These are phyloP conservation scores for Diplazon laetatorius DNA, from an alignment of 2,888 invertebrate species.

Conservation along the genomic window DNA sequence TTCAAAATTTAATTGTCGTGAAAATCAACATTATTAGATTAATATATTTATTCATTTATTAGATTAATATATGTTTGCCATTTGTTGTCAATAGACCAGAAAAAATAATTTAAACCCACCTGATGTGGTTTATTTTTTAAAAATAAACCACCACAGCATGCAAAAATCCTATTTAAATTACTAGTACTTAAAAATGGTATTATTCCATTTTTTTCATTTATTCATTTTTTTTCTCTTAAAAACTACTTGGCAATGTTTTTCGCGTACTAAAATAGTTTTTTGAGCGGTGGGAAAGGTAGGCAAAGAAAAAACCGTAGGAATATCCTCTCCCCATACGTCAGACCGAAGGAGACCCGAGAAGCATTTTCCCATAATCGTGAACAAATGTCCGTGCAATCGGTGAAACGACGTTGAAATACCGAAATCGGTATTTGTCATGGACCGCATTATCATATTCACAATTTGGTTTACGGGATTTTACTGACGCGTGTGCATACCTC, in stretches of 20 bases:
- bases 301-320: slow-evolving; percentile 65
- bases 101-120: too few relatives aligned
- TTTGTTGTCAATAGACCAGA: too few relatives aligned
- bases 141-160: too few relatives aligned
- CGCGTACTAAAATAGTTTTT: slow-evolving; percentile 1
- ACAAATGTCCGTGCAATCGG: slow-evolving; percentile 80
- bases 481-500: slow-evolving; percentile 36
- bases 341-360: slow-evolving; percentile 71
- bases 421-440: slow-evolving; percentile 79
- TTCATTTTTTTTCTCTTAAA: too few relatives aligned
- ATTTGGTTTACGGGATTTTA: slow-evolving; percentile 71
- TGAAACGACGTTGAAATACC: slow-evolving; percentile 79
- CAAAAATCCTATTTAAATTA: too few relatives aligned
- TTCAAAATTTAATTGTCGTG: too few relatives aligned
- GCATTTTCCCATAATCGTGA: slow-evolving; percentile 71
- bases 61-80: too few relatives aligned
- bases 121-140: too few relatives aligned
- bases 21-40: too few relatives aligned
- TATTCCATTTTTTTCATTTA: too few relatives aligned
- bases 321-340: slow-evolving; percentile 79
- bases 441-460: slow-evolving; percentile 80
- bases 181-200: too few relatives aligned
- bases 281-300: slow-evolving; percentile 45
- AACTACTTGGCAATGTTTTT: background rate
- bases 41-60: too few relatives aligned